Base-by-base conservation (phyloP, 1,140 invertebrate genomes). In the Hirudo medicinalis region DNA sequence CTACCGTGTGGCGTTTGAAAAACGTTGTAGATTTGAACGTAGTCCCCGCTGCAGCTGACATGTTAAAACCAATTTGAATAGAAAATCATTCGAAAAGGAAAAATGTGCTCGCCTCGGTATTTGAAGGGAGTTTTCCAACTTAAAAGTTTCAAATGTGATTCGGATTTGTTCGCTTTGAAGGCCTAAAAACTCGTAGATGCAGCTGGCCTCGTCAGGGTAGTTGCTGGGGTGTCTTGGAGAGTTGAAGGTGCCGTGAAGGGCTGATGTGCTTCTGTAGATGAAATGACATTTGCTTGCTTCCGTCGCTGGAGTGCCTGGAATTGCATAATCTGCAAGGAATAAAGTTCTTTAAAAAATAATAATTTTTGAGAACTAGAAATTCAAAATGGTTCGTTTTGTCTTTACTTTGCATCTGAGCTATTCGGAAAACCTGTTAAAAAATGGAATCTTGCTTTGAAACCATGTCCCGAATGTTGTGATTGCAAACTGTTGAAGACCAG, bases 161-260 rank as follows among this genome's bases (percentile, higher is more conserved):
- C 89, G 90, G 63, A 94, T 90, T 82, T 94, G 92, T 81, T 95
- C 91, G 40, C 74, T 71, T 17, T 69, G 63, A 9, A 71, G 60
- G 8, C 72, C 57, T 27, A 71, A 53, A 81, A 97, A 93, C 75
- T 89, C 86, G 83, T 94, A 97, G 60, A 89, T 91, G 85, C 94
- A 97, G 83, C 91, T 91, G 40, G 89, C 92, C 78, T 89, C 88
- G 76, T 90, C 91, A 67, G 92, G 92, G 85, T 97, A 97, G 83
- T 93, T 94, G 78, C 90, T 89, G 76, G 94, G 94, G 86, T 95
- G 92, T 57, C 93, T 87, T 17, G 94, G 94, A 22, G 92, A 95
- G 82, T 97, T 97, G 80, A 97, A 92, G 76, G 91, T 89, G 22
- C 94, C 94, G 68, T 86, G 86, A 80, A 92, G 93, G 75, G 87